Percentiles rank a stretch among this genome's conserved stretches.
Conservation (phyloP, 2,797 vertebrate genomes). For the Mionectes olivaceus region DNA sequence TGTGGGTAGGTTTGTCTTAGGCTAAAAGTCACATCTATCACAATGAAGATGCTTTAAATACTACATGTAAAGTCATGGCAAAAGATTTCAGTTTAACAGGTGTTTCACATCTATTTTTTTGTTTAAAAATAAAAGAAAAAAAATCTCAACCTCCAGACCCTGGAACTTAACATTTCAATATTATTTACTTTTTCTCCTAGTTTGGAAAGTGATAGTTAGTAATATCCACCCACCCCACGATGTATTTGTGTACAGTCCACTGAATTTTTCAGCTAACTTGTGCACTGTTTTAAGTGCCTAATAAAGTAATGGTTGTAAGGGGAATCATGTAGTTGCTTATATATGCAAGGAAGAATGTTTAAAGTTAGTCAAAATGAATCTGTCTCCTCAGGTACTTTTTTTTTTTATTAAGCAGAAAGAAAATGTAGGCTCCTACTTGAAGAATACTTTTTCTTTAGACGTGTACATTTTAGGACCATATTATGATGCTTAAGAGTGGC, state of each 20-base stretch:
- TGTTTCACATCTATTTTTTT: background rate
- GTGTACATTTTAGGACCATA: background rate
- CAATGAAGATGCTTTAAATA: background rate
- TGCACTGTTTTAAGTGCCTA: background rate
- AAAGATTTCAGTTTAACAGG: background rate
- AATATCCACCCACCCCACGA: background rate
- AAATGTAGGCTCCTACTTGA: background rate
- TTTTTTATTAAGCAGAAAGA: background rate
- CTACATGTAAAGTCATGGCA: background rate
- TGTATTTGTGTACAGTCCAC: background rate
- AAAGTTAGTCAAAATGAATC: background rate
- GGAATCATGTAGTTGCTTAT: background rate
- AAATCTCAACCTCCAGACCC: fast-evolving
- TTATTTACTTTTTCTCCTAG: background rate
- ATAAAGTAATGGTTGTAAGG: background rate
- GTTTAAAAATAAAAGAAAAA: background rate
- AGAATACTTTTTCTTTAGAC: background rate
- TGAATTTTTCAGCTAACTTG: background rate
- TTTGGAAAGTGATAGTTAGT: background rate
- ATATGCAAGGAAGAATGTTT: background rate
- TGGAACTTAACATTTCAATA: background rate
- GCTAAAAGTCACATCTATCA: background rate
- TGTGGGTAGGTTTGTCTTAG: background rate
- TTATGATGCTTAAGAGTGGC: background rate
- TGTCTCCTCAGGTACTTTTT: background rate